Base-by-base conservation (phyloP, 2,113 vertebrate genomes). In the Microcebus jonahi region DNA sequence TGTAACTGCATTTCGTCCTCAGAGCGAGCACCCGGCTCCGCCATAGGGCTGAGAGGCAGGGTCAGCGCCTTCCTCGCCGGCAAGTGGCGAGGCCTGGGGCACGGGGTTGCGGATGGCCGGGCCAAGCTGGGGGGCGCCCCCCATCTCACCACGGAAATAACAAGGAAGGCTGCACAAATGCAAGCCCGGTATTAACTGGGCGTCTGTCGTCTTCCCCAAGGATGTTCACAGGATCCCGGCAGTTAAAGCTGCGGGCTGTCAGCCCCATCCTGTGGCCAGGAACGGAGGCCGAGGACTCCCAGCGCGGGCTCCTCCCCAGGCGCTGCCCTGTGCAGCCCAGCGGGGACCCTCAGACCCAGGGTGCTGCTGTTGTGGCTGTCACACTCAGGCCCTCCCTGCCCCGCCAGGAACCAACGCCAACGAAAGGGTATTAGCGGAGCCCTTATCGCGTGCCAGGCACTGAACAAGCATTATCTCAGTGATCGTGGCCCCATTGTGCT, bases 261-360 rank as follows among this genome's bases (percentile, higher is more conserved):
- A 3, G 31, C 48, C 50, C 10, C 42, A 2, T 45, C 68, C 17
- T 7, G 0, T 2, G 8, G 68, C 39, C 13, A 1, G 55, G 31
- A 29, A 8, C 79, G 5, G 67, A 53, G 25, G 34, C 50, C 14
- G 25, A 34, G 29, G 83, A 21, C 50, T 23, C 68, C 53, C 34
- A 13, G n/a, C 67, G 70, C 48, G 6, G 57, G 25, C n/a, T 34
- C 0, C 0, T 8, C 20, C 53, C 68, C 8, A 1, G 55, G 48
- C 2, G 0, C 36, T 1, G 0, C 42, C 3, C 34, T 6, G 61
- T 0, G 1, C 34, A 27, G 8, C 70, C 45, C 42, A 3, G 4
- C 1, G 20, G 55, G 31, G 79, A 4, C 5, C 3, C 75, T 11
- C 0, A 12, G 61, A 1, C 21, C 14, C 70, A 6, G 31, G n/a